Evolutionary conservation across 23 tunicate genomes (phyloP).

Genomic region (Halocynthia aurantium): DNA sequence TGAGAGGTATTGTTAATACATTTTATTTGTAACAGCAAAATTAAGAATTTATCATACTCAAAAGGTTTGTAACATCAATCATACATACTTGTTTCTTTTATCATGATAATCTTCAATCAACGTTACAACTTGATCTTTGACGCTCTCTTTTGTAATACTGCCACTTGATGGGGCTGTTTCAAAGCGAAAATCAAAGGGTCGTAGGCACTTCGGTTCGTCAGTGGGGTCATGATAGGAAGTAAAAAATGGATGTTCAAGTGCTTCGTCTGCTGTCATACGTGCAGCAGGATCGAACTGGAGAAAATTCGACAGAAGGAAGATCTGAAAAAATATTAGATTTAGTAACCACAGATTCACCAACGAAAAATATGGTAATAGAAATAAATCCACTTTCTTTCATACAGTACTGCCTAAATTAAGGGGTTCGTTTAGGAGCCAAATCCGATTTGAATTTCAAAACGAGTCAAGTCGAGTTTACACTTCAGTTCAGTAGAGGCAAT

Average conservation of each 20-base stretch:
- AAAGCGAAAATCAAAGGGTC: constrained; percentile 80
- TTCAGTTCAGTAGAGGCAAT: no score
- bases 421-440: no score
- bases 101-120: constrained; percentile 44
- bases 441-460: no score
- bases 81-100: constrained; percentile 50
- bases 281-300: constrained; percentile 69
- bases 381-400: no score
- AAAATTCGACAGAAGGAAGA: constrained; percentile 50
- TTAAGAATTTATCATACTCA: no score
- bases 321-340: constrained; percentile 25
- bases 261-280: constrained; percentile 48
- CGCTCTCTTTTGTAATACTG: constrained; percentile 52
- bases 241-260: constrained; percentile 53
- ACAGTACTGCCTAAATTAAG: no score
- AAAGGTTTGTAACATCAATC: not conserved
- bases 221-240: constrained; percentile 73
- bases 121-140: constrained; percentile 42
- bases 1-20: no score
- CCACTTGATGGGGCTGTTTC: constrained; percentile 38
- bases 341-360: not conserved
- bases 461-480: no score
- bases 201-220: constrained; percentile 78
- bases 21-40: no score
- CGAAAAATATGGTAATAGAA: not conserved